Conservation (phyloP, 1,140 invertebrate species). For the Zaprionus gabonicus region DNA sequence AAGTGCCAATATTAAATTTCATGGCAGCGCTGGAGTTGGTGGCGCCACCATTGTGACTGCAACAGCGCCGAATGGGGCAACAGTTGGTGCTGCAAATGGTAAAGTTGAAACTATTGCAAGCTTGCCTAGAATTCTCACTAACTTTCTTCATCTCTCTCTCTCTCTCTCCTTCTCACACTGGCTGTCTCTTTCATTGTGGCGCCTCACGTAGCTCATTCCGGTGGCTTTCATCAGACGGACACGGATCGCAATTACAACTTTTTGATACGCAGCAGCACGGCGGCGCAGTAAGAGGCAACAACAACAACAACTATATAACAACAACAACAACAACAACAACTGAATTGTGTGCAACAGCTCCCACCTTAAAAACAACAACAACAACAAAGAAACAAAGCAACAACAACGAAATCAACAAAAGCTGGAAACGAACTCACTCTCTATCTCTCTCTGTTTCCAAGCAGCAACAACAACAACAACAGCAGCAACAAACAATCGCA, state of each 20-base stretch:
- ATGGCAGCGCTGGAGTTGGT: constrained; percentile 38
- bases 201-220: constrained; percentile 17
- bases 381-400: constrained; percentile 29
- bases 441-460: constrained; percentile 34
- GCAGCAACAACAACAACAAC: constrained; percentile 42
- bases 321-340: constrained; percentile 57
- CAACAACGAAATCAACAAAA: constrained; percentile 35
- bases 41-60: constrained; percentile 65
- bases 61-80: constrained; percentile 42
- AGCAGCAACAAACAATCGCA: constrained; percentile 27
- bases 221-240: constrained; percentile 66
- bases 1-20: constrained; percentile 66
- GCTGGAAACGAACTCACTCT: constrained; percentile 21
- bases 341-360: constrained; percentile 80
- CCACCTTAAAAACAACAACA: constrained; percentile 58
- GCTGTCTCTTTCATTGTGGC: background rate
- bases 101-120: constrained; percentile 9
- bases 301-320: constrained; percentile 45
- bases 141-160: background rate
- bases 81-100: constrained; percentile 61
- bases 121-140: background rate
- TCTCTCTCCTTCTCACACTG: background rate
- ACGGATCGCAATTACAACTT: constrained; percentile 74
- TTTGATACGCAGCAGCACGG: constrained; percentile 66
- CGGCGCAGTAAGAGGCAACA: constrained; percentile 56